Evolutionary conservation across 2,797 vertebrate genomes (phyloP).

Genomic region (Knipowitschia caucasica): DNA sequence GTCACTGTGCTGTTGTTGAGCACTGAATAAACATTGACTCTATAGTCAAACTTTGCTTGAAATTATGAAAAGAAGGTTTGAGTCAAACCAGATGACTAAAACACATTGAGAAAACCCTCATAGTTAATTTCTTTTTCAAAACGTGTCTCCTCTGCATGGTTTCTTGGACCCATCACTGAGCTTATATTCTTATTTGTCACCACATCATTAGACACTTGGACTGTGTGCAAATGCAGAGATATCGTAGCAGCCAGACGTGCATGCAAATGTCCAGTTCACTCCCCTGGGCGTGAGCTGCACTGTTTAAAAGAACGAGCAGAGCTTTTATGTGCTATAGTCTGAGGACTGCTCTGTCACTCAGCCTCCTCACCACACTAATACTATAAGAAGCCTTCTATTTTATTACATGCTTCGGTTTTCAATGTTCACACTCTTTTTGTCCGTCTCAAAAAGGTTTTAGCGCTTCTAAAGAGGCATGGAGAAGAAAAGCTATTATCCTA

Average conservation of each 20-base stretch:
- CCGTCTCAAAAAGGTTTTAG: slow-evolving; percentile 10
- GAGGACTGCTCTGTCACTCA: slow-evolving; percentile 56
- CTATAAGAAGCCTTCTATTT: too few relatives aligned
- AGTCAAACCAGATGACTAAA: too few relatives aligned
- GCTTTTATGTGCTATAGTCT: slow-evolving; percentile 41
- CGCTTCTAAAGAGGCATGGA: slow-evolving; percentile 15
- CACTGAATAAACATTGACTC: too few relatives aligned
- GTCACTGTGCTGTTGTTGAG: too few relatives aligned
- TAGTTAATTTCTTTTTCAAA: too few relatives aligned
- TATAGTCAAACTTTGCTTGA: too few relatives aligned
- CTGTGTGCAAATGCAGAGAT: slow-evolving; percentile 26
- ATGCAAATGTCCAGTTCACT: slow-evolving; percentile 31
- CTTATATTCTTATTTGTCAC: too few relatives aligned
- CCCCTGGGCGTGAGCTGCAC: slow-evolving; percentile 25
- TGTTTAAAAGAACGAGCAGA: slow-evolving; percentile 38
- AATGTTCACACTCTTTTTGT: slow-evolving; percentile 7
- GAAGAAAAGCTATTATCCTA: neutral
- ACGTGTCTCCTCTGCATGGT: too few relatives aligned
- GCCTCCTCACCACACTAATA: slow-evolving; percentile 37
- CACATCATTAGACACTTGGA: slow-evolving; percentile 12
- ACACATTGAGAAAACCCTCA: too few relatives aligned
- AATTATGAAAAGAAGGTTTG: too few relatives aligned
- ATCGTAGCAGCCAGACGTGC: slow-evolving; percentile 23
- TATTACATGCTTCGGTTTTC: slow-evolving; percentile 14
- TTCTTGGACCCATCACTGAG: too few relatives aligned